These are phyloP conservation scores for Geotrupes spiniger DNA, from an alignment of 2,888 invertebrate genomes.

Conservation along the genomic window DNA sequence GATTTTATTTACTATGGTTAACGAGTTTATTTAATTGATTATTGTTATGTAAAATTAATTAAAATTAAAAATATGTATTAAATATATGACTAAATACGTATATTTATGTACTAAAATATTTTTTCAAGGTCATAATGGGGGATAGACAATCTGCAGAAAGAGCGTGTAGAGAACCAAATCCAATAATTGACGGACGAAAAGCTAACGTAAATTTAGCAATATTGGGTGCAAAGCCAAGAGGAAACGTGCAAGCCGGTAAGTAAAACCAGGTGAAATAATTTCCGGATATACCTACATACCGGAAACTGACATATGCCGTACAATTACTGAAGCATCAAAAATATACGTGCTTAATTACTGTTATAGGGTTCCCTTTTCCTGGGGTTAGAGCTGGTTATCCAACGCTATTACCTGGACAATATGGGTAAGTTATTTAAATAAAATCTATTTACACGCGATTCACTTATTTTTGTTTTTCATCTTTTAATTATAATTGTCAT, in stretches of 20 bases:
- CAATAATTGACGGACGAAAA: conserved; percentile 97
- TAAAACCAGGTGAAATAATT: conserved; percentile 23
- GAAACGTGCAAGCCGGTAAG: conserved; percentile 79
- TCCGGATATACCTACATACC: too few relatives aligned
- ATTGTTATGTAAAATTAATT: too few relatives aligned
- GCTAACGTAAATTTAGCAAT: conserved; percentile 98
- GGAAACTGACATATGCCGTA: too few relatives aligned
- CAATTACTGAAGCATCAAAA: too few relatives aligned
- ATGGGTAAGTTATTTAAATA: conserved; percentile 65
- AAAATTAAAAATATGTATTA: too few relatives aligned
- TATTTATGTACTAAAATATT: conserved; percentile 24
- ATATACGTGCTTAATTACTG: conserved; percentile 16
- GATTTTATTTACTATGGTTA: too few relatives aligned
- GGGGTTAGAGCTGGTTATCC: conserved; percentile 79
- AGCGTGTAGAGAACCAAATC: conserved; percentile 97
- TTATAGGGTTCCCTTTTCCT: conserved; percentile 69
- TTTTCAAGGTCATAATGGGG: conserved; percentile 93
- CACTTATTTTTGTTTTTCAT: conserved; percentile 23
- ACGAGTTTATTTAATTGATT: too few relatives aligned
- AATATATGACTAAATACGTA: too few relatives aligned
- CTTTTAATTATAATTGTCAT: conserved; percentile 10
- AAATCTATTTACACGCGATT: conserved; percentile 26
- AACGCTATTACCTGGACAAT: conserved; percentile 74
- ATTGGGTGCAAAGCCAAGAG: conserved; percentile 93
- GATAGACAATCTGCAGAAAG: conserved; percentile 91